These are phyloP conservation scores for Chaetogeoica ovagalla DNA, from an alignment of 2,888 invertebrate species.

Conservation along the genomic window DNA sequence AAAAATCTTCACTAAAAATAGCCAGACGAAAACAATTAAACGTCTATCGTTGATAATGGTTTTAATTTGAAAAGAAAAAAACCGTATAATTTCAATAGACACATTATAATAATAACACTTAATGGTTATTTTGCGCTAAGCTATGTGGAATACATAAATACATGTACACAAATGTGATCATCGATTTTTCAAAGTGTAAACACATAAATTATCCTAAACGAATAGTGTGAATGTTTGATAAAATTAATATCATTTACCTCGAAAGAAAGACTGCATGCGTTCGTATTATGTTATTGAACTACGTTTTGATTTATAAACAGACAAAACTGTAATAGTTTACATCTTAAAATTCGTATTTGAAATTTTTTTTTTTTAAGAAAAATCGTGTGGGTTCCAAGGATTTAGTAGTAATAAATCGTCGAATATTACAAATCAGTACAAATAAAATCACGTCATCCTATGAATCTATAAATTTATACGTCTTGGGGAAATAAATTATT, in stretches of 20 bases:
- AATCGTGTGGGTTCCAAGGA: not conserved
- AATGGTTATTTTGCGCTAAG: not conserved
- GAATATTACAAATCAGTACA: no score
- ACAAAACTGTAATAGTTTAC: not conserved
- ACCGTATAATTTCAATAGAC: not conserved
- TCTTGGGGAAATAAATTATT: no score
- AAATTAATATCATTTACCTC: not conserved
- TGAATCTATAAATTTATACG: no score
- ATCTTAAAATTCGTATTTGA: not conserved
- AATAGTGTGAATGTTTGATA: not conserved
- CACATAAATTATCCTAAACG: no score
- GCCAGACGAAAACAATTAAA: slow-evolving; percentile 42
- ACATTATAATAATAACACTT: slow-evolving; percentile 20
- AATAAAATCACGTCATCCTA: no score
- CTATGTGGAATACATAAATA: not conserved
- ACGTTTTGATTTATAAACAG: not conserved
- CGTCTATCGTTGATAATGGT: slow-evolving; percentile 13
- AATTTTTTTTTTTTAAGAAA: not conserved
- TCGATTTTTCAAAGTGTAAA: not conserved
- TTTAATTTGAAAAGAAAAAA: not conserved
- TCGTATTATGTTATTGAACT: not conserved
- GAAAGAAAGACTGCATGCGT: not conserved
- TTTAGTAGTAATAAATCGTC: not conserved
- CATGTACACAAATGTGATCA: not conserved
- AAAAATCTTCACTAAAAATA: not conserved